phyloP scores from a whole-genome alignment of 2,797 vertebrate species.

The Micrastur ruficollis region DNA sequence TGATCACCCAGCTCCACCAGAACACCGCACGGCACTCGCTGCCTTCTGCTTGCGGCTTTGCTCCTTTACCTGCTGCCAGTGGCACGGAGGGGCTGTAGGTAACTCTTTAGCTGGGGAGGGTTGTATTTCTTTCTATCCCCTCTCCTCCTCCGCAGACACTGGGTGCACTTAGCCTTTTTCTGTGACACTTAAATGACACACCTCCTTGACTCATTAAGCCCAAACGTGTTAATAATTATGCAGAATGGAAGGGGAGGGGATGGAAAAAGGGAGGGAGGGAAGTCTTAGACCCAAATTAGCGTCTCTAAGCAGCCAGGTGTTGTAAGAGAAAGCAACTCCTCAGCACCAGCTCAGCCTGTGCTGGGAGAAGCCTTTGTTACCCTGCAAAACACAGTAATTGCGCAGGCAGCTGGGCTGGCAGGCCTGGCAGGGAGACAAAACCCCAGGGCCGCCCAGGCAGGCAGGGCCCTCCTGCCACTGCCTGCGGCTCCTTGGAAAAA shows the following conservation, averaged over 20 bases:
- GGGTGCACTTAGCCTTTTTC: background rate
- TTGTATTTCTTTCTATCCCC: background rate
- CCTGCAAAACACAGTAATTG: constrained; percentile 47
- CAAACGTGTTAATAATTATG: constrained; percentile 25
- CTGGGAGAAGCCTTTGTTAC: constrained; percentile 54
- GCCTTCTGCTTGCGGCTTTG: background rate
- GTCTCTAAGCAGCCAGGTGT: constrained; percentile 62
- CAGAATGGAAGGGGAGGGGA: constrained; percentile 52
- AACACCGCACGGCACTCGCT: background rate
- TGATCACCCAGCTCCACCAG: background rate
- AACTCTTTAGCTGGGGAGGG: background rate
- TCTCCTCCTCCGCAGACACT: background rate
- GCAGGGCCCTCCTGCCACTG: background rate
- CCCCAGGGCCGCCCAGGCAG: background rate
- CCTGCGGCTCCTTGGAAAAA: background rate
- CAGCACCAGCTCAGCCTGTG: constrained; percentile 39
- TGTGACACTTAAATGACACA: background rate
- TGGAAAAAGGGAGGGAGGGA: constrained; percentile 53
- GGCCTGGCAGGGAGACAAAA: constrained; percentile 47
- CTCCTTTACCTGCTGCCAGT: background rate
- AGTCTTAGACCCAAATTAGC: constrained; percentile 40
- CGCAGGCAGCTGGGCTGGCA: constrained; percentile 52
- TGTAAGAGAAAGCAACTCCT: constrained; percentile 62
- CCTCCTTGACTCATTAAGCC: constrained; percentile 56
- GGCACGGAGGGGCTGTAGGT: background rate